Percentiles rank a stretch among this genome's conserved stretches.
phyloP scores from a whole-genome alignment of 2,113 vertebrate genomes.

The Pseudopodoces humilis region DNA sequence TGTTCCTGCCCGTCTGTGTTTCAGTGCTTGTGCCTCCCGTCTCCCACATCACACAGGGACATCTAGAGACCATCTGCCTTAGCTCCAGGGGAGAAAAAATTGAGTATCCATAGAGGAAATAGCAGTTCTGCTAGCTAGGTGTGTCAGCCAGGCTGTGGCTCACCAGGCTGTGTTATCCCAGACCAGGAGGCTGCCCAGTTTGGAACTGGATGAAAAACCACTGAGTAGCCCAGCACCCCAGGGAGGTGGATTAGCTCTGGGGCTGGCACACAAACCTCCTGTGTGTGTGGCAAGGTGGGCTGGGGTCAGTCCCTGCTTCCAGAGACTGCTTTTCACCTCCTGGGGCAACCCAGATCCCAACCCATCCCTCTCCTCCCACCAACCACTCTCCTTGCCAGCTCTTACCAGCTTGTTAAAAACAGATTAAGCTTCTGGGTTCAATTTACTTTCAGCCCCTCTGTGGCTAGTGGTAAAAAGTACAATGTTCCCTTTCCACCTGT shows the following conservation, averaged over 20 bases:
- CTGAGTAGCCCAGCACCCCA: not conserved
- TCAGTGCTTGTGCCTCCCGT: not conserved
- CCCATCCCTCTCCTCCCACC: not conserved
- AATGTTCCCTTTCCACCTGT: not conserved
- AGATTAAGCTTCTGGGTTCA: not conserved
- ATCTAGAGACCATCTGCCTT: not conserved
- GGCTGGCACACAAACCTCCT: not conserved
- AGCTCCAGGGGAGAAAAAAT: not conserved
- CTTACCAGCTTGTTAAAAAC: not conserved
- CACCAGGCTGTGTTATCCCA: not conserved
- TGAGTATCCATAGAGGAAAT: not conserved
- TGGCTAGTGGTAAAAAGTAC: not conserved
- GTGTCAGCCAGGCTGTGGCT: not conserved
- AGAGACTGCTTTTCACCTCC: not conserved
- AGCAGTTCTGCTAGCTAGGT: not conserved
- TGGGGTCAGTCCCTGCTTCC: not conserved
- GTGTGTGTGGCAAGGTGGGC: not conserved
- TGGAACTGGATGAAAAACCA: not conserved
- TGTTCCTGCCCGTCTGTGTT: not conserved
- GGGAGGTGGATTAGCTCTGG: not conserved
- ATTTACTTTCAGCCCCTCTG: not conserved
- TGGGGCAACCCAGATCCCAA: not conserved
- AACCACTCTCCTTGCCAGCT: not conserved
- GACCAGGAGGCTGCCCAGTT: not conserved
- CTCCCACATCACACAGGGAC: not conserved